A percentile compares a stretch with the other conserved stretches of the same genome.
These are phyloP conservation scores for Larimichthys polyactis DNA, from an alignment of 2,113 vertebrate genomes.

Conservation along the genomic window DNA sequence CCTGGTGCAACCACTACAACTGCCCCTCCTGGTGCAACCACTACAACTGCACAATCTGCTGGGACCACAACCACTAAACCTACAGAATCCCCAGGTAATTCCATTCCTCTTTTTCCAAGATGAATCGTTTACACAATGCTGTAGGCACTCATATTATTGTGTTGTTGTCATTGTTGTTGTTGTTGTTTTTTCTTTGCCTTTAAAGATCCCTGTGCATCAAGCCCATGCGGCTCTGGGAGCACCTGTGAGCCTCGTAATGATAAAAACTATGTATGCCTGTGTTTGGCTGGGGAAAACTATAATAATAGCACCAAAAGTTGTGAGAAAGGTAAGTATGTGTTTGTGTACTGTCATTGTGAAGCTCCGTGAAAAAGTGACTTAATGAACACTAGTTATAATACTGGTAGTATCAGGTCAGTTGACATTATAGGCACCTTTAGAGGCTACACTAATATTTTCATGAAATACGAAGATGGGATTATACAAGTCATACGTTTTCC, in stretches of 20 bases:
- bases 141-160: not conserved
- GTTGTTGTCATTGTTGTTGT: not conserved
- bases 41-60: too few relatives aligned
- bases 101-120: not conserved
- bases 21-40: too few relatives aligned
- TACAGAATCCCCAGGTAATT: constrained; percentile 9
- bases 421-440: not conserved
- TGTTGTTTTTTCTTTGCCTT: not conserved
- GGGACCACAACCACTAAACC: too few relatives aligned
- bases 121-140: not conserved
- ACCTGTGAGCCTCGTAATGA: constrained; percentile 39
- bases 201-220: constrained; percentile 42
- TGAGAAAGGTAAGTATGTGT: constrained; percentile 39
- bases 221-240: constrained; percentile 58
- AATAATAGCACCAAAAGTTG: fast-evolving
- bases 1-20: too few relatives aligned
- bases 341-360: not conserved
- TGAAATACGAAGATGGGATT: not conserved
- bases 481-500: not conserved
- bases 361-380: not conserved
- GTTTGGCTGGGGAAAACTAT: constrained; percentile 60
- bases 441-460: not conserved
- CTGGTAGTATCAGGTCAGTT: not conserved
- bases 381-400: not conserved
- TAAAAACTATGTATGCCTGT: constrained; percentile 49